Percentiles rank a stretch among this genome's conserved stretches.
These are phyloP conservation scores for Mnemiopsis leidyi DNA, from an alignment of 37 sponge, comb jelly and placozoan genomes.

Conservation along the genomic window DNA sequence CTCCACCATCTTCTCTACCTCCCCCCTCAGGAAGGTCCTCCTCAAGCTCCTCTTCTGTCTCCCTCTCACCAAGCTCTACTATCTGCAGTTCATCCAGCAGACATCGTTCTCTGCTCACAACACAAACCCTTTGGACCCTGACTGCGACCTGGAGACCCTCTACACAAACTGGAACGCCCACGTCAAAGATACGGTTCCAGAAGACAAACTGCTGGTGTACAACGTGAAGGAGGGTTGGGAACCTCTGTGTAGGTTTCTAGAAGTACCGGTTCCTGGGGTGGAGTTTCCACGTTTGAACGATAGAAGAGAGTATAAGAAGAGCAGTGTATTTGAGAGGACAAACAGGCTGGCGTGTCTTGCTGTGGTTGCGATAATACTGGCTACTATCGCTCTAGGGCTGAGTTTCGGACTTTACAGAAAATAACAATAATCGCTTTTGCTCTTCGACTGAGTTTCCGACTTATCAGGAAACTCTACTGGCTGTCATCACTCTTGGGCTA, in stretches of 20 bases:
- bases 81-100: slow-evolving; percentile 23
- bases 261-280: neutral
- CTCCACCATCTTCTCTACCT: neutral
- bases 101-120: neutral
- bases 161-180: neutral
- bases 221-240: neutral
- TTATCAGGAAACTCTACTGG: too few relatives aligned
- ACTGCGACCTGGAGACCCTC: neutral
- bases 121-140: neutral
- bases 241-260: neutral
- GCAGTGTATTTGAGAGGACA: neutral
- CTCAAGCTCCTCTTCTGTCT: neutral
- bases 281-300: neutral
- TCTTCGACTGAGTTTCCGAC: neutral
- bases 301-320: neutral
- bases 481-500: too few relatives aligned
- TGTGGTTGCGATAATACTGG: neutral
- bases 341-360: neutral
- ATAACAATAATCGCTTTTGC: neutral
- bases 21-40: neutral
- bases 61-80: neutral
- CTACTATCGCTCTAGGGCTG: neutral
- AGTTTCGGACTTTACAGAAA: neutral
- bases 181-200: neutral
- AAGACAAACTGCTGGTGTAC: neutral